phyloP scores from a whole-genome alignment of 1,140 invertebrate species.

The Brachionus sp. region DNA sequence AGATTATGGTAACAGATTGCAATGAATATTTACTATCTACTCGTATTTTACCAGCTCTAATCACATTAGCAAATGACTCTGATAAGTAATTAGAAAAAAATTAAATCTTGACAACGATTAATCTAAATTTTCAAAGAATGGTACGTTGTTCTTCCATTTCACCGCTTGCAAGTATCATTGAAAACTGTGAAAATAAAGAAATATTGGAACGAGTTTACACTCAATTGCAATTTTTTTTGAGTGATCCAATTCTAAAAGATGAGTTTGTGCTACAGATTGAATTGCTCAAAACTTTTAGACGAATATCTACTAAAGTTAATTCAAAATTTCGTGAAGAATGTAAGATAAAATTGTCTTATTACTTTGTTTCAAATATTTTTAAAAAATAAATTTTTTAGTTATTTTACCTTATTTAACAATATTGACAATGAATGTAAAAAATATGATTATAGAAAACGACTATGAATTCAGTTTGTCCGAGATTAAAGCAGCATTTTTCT shows the following conservation, averaged over 20 bases:
- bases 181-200: conserved; percentile 51
- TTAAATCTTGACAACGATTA: not conserved
- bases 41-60: conserved; percentile 68
- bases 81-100: conserved; percentile 64
- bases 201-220: conserved; percentile 70
- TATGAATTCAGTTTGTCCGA: conserved; percentile 22
- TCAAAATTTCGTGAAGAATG: conserved; percentile 61
- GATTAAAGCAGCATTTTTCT: not conserved
- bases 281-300: conserved; percentile 58
- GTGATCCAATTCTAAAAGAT: conserved; percentile 62
- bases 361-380: not conserved
- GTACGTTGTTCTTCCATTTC: conserved; percentile 14
- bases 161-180: not conserved
- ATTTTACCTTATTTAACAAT: conserved; percentile 35
- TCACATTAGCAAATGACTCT: conserved; percentile 69
- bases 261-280: conserved; percentile 58
- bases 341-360: conserved; percentile 51
- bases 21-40: conserved; percentile 64
- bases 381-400: not conserved
- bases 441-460: conserved; percentile 36
- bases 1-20: conserved; percentile 63
- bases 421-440: conserved; percentile 37
- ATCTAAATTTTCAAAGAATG: conserved; percentile 46
- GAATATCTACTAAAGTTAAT: conserved; percentile 60
- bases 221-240: conserved; percentile 68